phyloP scores from a whole-genome alignment of 2,113 vertebrate species.

The Phylloscopus trochilus region DNA sequence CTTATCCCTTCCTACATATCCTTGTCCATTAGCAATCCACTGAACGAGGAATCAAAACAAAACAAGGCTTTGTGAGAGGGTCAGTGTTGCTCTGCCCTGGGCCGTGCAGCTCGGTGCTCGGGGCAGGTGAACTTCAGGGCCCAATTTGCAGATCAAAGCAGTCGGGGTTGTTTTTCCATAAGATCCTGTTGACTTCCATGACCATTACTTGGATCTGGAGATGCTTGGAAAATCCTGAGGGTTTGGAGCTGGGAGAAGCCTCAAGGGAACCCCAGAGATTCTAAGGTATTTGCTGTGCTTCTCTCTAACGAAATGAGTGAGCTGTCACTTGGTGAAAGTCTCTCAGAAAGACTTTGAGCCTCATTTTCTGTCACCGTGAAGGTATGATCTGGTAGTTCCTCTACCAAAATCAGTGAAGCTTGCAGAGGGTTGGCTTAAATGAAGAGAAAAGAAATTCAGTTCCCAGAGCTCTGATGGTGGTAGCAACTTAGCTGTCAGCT shows the following conservation, averaged over 20 bases:
- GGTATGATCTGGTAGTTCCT: constrained; percentile 5
- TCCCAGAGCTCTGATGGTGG: constrained; percentile 44
- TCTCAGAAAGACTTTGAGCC: neutral
- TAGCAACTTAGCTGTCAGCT: constrained; percentile 58
- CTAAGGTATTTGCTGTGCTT: neutral
- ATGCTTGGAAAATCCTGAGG: neutral
- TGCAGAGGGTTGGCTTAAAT: constrained; percentile 27
- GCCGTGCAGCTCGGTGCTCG: neutral
- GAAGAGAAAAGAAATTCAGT: constrained; percentile 35
- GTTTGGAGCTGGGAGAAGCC: neutral
- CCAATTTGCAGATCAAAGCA: neutral
- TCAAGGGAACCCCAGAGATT: neutral
- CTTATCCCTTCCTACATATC: neutral
- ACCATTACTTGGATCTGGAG: neutral
- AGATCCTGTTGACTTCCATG: neutral
- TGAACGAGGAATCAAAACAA: neutral
- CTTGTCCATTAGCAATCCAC: neutral
- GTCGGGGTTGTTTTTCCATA: neutral
- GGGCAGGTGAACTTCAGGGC: neutral
- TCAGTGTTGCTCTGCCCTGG: neutral
- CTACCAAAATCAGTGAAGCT: constrained; percentile 22
- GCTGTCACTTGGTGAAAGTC: neutral
- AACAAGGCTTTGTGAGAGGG: neutral
- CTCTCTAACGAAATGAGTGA: neutral
- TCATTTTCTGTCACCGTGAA: neutral